Evolutionary conservation across 2,113 vertebrate genomes (phyloP).

Genomic region (Plecotus auritus): DNA sequence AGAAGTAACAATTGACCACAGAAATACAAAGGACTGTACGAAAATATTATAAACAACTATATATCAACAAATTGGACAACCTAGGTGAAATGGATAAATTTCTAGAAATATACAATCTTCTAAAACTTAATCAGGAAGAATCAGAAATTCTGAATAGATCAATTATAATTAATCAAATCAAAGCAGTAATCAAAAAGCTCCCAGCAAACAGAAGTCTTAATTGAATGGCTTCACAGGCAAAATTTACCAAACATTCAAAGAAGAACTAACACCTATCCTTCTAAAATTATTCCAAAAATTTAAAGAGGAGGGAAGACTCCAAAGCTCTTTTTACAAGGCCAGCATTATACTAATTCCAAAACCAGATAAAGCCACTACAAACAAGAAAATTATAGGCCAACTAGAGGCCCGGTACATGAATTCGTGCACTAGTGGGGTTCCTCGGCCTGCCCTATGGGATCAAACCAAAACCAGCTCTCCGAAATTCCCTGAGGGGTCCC

Average conservation of each 20-base stretch:
- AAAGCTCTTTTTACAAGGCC: not conserved
- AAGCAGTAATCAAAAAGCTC: not conserved
- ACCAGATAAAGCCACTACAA: not conserved
- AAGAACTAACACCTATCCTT: not conserved
- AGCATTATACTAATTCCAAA: not conserved
- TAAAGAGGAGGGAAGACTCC: not conserved
- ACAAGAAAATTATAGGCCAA: not conserved
- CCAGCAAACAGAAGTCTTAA: not conserved
- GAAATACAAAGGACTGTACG: not conserved
- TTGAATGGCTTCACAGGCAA: not conserved
- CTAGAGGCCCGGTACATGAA: too few relatives aligned
- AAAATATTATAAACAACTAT: not conserved
- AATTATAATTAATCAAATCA: not conserved
- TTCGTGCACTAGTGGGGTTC: too few relatives aligned
- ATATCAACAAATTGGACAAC: not conserved
- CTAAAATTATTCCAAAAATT: not conserved
- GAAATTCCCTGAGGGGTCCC: too few relatives aligned
- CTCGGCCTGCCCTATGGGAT: too few relatives aligned
- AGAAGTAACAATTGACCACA: not conserved
- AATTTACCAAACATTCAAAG: not conserved
- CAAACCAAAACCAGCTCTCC: accelerated
- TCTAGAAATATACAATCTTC: not conserved
- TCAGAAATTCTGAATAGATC: not conserved
- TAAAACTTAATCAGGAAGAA: not conserved
- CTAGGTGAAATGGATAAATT: not conserved